Conservation (phyloP, 1,140 invertebrate species). For the Harlomillsia oculata region DNA sequence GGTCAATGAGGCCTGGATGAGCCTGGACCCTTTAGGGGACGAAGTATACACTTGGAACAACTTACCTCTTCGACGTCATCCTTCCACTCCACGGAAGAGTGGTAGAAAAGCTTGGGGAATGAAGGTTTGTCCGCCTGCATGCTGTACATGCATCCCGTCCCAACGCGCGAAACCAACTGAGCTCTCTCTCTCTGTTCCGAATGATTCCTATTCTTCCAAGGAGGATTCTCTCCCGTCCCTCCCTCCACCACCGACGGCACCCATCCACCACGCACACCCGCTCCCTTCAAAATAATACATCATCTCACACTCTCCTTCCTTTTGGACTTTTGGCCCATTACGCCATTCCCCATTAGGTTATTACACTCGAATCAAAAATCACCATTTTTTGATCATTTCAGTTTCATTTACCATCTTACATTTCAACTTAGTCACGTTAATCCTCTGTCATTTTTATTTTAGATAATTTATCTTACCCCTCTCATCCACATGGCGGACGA, state of each 20-base stretch:
- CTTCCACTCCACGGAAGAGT: slow-evolving; percentile 28
- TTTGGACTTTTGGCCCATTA: too few species aligned
- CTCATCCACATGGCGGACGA: slow-evolving; percentile 46
- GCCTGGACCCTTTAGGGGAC: background rate
- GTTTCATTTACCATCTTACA: background rate
- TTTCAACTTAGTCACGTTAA: background rate
- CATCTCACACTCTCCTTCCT: background rate
- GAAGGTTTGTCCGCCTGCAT: slow-evolving; percentile 26
- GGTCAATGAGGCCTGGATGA: background rate
- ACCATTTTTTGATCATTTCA: background rate
- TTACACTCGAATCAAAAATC: too few species aligned
- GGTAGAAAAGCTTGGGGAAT: slow-evolving; percentile 27
- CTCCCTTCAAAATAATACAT: background rate
- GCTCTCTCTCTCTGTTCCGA: slow-evolving; percentile 1
- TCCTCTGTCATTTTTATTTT: background rate
- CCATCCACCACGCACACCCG: background rate
- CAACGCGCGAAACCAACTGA: slow-evolving; percentile 14
- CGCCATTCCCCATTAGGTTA: too few species aligned
- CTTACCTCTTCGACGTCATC: slow-evolving; percentile 34
- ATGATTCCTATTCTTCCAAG: too few species aligned
- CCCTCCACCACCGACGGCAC: background rate
- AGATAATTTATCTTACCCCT: too few species aligned
- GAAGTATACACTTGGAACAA: background rate
- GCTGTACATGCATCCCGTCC: slow-evolving; percentile 26
- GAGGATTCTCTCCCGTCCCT: slow-evolving; percentile 12